phyloP scores from a whole-genome alignment of 2,888 invertebrate species.

The Cataglyphis rosenhaueri region DNA sequence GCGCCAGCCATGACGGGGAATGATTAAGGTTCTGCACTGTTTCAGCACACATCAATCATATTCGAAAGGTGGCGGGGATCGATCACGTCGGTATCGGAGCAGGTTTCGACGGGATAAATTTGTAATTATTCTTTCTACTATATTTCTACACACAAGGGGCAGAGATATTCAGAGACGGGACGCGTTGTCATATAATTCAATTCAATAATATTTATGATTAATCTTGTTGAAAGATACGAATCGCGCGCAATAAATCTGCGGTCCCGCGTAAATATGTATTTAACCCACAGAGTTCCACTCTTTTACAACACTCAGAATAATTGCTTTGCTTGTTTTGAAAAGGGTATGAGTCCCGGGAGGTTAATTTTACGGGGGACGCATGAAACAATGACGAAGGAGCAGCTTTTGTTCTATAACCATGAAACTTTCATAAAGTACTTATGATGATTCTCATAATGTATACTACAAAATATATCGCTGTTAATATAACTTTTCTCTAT shows the following conservation, averaged over 20 bases:
- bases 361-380: slow-evolving; percentile 39
- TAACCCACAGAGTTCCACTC: slow-evolving; percentile 27
- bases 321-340: slow-evolving; percentile 39
- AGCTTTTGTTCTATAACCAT: slow-evolving; percentile 34
- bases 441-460: slow-evolving; percentile 34
- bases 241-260: neutral
- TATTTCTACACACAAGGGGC: slow-evolving; percentile 46
- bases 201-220: slow-evolving; percentile 24
- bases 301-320: slow-evolving; percentile 38
- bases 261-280: slow-evolving; percentile 23
- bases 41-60: slow-evolving; percentile 93
- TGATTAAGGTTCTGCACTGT: slow-evolving; percentile 69
- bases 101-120: slow-evolving; percentile 92
- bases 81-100: slow-evolving; percentile 95
- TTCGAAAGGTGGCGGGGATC: slow-evolving; percentile 92
- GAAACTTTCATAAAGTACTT: slow-evolving; percentile 43
- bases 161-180: slow-evolving; percentile 59
- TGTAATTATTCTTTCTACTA: slow-evolving; percentile 84
- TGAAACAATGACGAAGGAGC: slow-evolving; percentile 44
- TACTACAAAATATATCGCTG: slow-evolving; percentile 22
- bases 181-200: neutral
- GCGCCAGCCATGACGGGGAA: neutral
- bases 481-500: slow-evolving; percentile 1
- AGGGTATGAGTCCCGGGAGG: slow-evolving; percentile 27
- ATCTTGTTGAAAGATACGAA: slow-evolving; percentile 1